A percentile compares a stretch with the other conserved stretches of the same genome.
Evolutionary conservation across 2,888 invertebrate species (phyloP).

Genomic region (Drosophila fungiperda): DNA sequence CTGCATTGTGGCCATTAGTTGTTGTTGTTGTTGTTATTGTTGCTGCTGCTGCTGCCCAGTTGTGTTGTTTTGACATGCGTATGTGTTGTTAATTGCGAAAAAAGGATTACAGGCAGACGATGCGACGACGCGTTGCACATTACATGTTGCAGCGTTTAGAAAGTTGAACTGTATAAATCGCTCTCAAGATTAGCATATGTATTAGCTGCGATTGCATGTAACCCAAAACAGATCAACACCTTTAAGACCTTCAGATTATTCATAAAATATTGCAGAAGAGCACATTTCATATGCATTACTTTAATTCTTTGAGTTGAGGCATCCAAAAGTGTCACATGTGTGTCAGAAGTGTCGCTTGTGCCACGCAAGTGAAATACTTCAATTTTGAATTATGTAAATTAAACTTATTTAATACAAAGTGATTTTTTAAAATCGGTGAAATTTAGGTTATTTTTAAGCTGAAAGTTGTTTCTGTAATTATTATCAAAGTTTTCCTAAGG

Average conservation of each 20-base stretch:
- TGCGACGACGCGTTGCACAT: constrained; percentile 40
- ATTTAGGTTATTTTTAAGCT: neutral
- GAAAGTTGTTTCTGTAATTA: neutral
- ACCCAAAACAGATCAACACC: constrained; percentile 13
- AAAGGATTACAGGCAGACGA: constrained; percentile 72
- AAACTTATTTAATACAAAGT: neutral
- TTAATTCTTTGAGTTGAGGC: neutral
- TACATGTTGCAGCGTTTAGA: constrained; percentile 68
- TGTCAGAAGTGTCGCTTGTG: no score
- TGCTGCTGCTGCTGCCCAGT: constrained; percentile 53
- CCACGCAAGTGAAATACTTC: neutral
- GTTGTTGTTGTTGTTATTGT: constrained; percentile 14
- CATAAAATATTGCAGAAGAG: neutral
- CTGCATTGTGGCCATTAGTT: constrained; percentile 61
- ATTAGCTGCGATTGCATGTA: constrained; percentile 8
- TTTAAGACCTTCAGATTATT: constrained; percentile 5
- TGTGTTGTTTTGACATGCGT: constrained; percentile 79
- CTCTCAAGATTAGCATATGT: constrained; percentile 43
- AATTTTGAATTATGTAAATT: neutral
- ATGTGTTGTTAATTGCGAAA: constrained; percentile 79
- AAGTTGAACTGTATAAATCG: constrained; percentile 51
- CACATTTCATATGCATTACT: neutral
- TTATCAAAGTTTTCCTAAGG: neutral
- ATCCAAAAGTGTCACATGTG: no score
- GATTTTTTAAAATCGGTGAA: neutral